Conservation (phyloP, 2,888 invertebrate species). For the Beris chalybata region DNA sequence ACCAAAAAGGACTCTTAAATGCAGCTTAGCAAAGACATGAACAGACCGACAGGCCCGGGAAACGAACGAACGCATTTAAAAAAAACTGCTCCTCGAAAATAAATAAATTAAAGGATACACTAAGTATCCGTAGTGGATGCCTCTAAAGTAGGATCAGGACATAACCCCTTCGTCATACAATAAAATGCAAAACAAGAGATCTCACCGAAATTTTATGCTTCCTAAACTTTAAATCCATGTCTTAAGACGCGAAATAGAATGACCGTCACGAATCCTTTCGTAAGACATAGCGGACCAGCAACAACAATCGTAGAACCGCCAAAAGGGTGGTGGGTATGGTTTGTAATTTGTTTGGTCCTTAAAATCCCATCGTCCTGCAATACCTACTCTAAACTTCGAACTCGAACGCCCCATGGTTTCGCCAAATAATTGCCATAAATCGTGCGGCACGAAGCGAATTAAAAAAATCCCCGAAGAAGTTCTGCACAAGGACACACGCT, state of each 20-base stretch:
- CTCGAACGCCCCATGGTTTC: neutral
- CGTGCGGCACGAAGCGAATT: slow-evolving; percentile 37
- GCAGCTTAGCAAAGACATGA: slow-evolving; percentile 26
- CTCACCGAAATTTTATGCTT: slow-evolving; percentile 38
- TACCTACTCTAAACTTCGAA: neutral
- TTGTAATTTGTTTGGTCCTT: slow-evolving; percentile 37
- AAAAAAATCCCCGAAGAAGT: slow-evolving; percentile 27
- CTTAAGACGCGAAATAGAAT: slow-evolving; percentile 46
- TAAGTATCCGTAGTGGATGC: slow-evolving; percentile 26
- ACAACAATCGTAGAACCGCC: neutral
- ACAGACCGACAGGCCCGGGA: slow-evolving; percentile 19
- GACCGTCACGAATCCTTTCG: slow-evolving; percentile 45
- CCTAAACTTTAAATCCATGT: slow-evolving; percentile 40
- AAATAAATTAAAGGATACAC: slow-evolving; percentile 38
- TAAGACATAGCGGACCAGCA: slow-evolving; percentile 13
- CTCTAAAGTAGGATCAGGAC: slow-evolving; percentile 31
- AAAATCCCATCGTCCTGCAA: slow-evolving; percentile 7
- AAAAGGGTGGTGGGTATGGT: slow-evolving; percentile 13
- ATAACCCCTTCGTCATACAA: slow-evolving; percentile 37
- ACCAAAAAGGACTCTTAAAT: slow-evolving; percentile 26
- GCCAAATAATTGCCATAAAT: slow-evolving; percentile 39
- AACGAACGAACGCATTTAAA: neutral
- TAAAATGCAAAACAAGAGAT: slow-evolving; percentile 40
- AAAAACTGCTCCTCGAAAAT: slow-evolving; percentile 15
- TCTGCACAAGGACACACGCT: neutral